Base-by-base conservation (phyloP, 2,113 vertebrate species). In the Paratilapia polleni region DNA sequence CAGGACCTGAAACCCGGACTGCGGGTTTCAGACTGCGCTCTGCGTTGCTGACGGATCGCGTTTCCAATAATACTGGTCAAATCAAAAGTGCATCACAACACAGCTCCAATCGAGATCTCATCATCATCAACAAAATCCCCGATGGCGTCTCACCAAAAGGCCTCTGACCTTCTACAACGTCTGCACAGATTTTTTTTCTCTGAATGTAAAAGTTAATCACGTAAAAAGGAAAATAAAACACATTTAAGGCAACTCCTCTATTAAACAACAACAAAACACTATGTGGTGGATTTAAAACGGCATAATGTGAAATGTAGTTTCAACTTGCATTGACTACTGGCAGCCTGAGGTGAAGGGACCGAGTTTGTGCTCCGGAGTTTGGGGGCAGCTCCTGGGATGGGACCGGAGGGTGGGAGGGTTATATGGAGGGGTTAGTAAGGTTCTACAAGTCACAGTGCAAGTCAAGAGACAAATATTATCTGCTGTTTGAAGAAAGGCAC, bases 401-500 rank as follows among this genome's bases (percentile, higher is more conserved):
- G 62, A 54, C 24, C 20, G 1, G 74, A 8, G 54, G 54, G 13
- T 49, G 8, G 56, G 5, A 31, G 58, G 78, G 31, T 77, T 20
- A 82, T 83, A 66, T 54, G 66, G 84, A 59, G 81, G 66, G 87
- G 77, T 85, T 58, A 54, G 78, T 78, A 90, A 87, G 92, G 87
- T 89, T 92, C 87, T 91, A 93, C 88, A 38, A 91, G 92, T 95
- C 94, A 94, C 94, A 95, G 95, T 95, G 94, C 94, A 94, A 94
- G 93, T 95, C 93, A 83, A 94, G 90, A 94, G 91, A 92, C 88
- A 92, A 91, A 91, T 94, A 91, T 89, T 92, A 93, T 94, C 91
- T 93, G 91, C 93, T 90, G 90, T 94, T 87, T 92, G 90, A 93
- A 92, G 85, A 93, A 95, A 96, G 96, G 95, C 95, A 96, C 95